Base-by-base conservation (phyloP, 1,140 invertebrate genomes). In the Apocrypta bakeri region DNA sequence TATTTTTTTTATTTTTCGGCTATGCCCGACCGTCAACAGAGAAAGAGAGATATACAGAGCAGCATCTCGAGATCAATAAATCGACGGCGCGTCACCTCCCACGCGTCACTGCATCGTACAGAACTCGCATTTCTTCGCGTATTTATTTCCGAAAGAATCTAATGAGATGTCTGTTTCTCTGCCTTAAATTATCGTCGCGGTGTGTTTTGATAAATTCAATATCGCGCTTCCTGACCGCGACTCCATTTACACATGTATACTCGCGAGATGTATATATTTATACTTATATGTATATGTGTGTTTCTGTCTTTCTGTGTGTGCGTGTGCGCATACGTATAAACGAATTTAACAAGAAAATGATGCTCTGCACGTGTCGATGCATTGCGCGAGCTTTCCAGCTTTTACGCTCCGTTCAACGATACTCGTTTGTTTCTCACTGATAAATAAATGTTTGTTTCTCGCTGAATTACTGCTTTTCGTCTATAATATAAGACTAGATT, bases 31-130 rank as follows among this genome's bases (percentile, higher is more conserved):
- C 63, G 75, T 77, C 75, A 77, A 77, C 61, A 77, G 48, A 75
- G 42, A 78, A 42, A n/a, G 48, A n/a, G 3, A 21, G 48, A 21
- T 17, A 2, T 12, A 17, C 12, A 48, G 42, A 14, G 14, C 12
- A 48, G 27, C 24, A 61, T 64, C 88, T 88, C 88, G 87, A 89
- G 90, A 91, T 91, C 90, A 91, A 91, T 91, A 91, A 91, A 90
- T 91, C 89, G 88, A 87, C 85, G 87, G 87, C 88, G 88, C 87
- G 89, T 83, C 85, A 84, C 3, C 71, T 84, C 85, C 33, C 69
- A 85, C 83, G 81, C 85, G 74, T n/a, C n/a, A n/a, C n/a, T 76
- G 74, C 76, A 78, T n/a, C n/a, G n/a, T n/a, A n/a, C 74, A 37
- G 4, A 48, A 64, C 63, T 25, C 63, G 63, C 61, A 0, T 66